A percentile compares a stretch with the other conserved stretches of the same genome.
phyloP scores from a whole-genome alignment of 2,888 invertebrate genomes.

The Rambutsinella grinnellia region DNA sequence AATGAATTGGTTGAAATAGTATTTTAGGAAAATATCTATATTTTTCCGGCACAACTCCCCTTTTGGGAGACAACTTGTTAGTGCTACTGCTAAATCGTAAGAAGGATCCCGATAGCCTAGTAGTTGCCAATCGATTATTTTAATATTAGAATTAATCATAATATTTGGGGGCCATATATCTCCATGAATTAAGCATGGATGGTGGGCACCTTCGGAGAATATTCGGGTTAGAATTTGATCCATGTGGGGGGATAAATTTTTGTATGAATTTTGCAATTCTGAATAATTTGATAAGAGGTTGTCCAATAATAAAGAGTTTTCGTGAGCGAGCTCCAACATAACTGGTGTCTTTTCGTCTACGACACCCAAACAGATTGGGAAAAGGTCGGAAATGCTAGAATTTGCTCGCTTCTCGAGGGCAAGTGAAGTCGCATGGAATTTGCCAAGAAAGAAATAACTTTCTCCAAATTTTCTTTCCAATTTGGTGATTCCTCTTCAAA shows the following conservation, averaged over 20 bases:
- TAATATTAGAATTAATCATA: constrained; percentile 43
- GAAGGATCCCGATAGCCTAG: constrained; percentile 47
- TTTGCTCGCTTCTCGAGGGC: constrained; percentile 20
- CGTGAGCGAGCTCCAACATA: constrained; percentile 11
- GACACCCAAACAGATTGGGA: constrained; percentile 40
- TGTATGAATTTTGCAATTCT: constrained; percentile 31
- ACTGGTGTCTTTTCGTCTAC: too few species aligned
- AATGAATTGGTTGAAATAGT: constrained; percentile 46
- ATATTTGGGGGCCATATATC: constrained; percentile 64
- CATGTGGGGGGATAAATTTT: constrained; percentile 13
- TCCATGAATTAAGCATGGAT: constrained; percentile 50
- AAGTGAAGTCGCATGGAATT: constrained; percentile 51
- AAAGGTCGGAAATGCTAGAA: constrained; percentile 35
- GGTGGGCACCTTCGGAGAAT: constrained; percentile 9
- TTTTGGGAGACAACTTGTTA: constrained; percentile 49
- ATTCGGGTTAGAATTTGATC: constrained; percentile 22
- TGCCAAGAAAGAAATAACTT: constrained; percentile 48
- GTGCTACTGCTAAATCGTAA: constrained; percentile 47
- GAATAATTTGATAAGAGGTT: constrained; percentile 26
- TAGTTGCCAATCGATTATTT: constrained; percentile 64
- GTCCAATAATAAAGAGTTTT: constrained; percentile 32
- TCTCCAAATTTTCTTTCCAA: constrained; percentile 33
- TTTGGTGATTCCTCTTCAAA: constrained; percentile 15
- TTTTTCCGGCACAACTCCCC: constrained; percentile 29
- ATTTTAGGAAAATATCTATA: constrained; percentile 26